Conservation (phyloP, 2,888 invertebrate species). For the Ephialtes manifestator region DNA sequence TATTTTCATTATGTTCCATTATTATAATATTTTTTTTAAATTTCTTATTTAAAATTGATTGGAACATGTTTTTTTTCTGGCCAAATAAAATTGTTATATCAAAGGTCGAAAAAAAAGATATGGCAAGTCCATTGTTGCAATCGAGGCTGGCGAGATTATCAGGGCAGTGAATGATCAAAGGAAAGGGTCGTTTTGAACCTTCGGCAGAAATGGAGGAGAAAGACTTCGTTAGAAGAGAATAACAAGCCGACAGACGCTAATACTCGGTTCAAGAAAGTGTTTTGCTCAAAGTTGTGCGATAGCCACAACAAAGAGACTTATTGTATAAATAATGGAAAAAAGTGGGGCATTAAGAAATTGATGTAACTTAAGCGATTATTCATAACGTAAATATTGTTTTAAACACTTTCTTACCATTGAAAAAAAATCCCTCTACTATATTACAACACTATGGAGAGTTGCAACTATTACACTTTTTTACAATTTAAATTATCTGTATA, state of each 20-base stretch:
- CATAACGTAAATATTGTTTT: too few species aligned
- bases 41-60: too few species aligned
- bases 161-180: slow-evolving; percentile 31
- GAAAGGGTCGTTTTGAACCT: neutral
- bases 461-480: too few species aligned
- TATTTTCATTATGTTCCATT: too few species aligned
- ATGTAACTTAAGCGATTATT: too few species aligned
- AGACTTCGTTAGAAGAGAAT: slow-evolving; percentile 26
- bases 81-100: neutral
- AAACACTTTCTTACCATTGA: too few species aligned
- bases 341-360: too few species aligned
- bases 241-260: slow-evolving; percentile 12
- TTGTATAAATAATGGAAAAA: neutral
- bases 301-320: slow-evolving; percentile 2
- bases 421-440: too few species aligned
- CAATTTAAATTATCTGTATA: too few species aligned
- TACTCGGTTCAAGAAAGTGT: neutral
- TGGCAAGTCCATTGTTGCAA: slow-evolving; percentile 7
- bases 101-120: neutral
- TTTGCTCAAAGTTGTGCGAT: slow-evolving; percentile 1
- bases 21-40: too few species aligned
- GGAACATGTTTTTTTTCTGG: neutral
- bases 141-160: slow-evolving; percentile 15
- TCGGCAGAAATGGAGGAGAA: slow-evolving; percentile 4
- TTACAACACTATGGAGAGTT: too few species aligned